Evolutionary conservation across 2,113 vertebrate species (phyloP).

Genomic region (Hiodon tergisus): DNA sequence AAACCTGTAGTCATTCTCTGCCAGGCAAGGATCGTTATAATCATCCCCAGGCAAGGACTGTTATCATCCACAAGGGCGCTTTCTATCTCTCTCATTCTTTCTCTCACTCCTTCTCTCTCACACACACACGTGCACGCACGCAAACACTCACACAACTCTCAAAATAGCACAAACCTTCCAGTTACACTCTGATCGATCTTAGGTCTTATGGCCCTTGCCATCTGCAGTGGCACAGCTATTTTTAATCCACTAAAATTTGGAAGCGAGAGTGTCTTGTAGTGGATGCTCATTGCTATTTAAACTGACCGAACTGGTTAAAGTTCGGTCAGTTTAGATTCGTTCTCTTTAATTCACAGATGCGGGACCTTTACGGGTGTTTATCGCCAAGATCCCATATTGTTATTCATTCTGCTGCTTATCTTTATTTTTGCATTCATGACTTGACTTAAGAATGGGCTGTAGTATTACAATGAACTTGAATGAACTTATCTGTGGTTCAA

Average conservation of each 20-base stretch:
- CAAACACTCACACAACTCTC: neutral
- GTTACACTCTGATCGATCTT: neutral
- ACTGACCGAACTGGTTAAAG: neutral
- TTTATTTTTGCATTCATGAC: neutral
- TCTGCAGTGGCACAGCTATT: too few relatives aligned
- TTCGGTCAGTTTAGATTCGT: neutral
- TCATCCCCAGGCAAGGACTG: neutral
- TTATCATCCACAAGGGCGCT: neutral
- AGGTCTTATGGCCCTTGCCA: too few relatives aligned
- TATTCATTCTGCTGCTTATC: constrained; percentile 6
- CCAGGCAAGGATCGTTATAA: neutral
- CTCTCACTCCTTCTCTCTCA: neutral
- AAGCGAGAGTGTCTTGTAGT: too few relatives aligned
- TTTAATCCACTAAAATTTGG: too few relatives aligned
- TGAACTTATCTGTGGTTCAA: too few relatives aligned
- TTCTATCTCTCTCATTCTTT: too few relatives aligned
- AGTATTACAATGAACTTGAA: too few relatives aligned
- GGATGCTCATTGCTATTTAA: neutral
- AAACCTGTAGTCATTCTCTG: neutral
- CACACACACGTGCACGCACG: neutral
- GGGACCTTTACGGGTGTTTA: neutral
- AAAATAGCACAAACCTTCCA: neutral
- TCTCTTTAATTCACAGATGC: neutral
- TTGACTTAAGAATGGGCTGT: neutral
- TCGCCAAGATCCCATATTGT: neutral